Percentiles rank a stretch among this genome's conserved stretches.
Evolutionary conservation across 2,888 invertebrate species (phyloP).

Genomic region (Ophonus ardosiacus): DNA sequence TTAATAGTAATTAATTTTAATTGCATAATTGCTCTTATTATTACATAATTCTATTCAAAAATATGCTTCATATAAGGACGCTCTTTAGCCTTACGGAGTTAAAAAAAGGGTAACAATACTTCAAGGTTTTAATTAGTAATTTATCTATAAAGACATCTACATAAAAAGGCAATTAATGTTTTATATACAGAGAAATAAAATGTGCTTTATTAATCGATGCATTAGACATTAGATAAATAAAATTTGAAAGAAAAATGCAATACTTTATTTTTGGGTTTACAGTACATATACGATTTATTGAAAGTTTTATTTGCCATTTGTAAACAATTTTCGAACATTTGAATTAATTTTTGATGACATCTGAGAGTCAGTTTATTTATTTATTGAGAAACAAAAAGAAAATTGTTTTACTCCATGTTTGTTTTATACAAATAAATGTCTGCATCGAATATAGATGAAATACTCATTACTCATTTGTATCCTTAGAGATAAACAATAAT

Average conservation of each 20-base stretch:
- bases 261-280: not conserved
- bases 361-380: not conserved
- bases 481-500: too few species aligned
- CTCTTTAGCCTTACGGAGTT: too few species aligned
- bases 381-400: not conserved
- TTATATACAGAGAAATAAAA: too few species aligned
- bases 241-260: too few species aligned
- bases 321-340: not conserved
- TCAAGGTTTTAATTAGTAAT: too few species aligned
- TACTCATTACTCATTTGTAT: too few species aligned
- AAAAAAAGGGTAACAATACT: too few species aligned
- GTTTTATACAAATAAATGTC: not conserved
- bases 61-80: not conserved
- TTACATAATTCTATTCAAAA: not conserved
- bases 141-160: too few species aligned
- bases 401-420: not conserved
- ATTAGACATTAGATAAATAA: not conserved
- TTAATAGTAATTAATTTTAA: not conserved
- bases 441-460: not conserved
- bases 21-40: not conserved
- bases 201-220: not conserved
- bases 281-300: too few species aligned
- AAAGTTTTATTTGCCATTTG: not conserved
- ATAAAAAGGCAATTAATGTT: too few species aligned
- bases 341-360: not conserved